Base-by-base conservation (phyloP, 2,888 invertebrate genomes). In the Hoplodrina blanda region DNA sequence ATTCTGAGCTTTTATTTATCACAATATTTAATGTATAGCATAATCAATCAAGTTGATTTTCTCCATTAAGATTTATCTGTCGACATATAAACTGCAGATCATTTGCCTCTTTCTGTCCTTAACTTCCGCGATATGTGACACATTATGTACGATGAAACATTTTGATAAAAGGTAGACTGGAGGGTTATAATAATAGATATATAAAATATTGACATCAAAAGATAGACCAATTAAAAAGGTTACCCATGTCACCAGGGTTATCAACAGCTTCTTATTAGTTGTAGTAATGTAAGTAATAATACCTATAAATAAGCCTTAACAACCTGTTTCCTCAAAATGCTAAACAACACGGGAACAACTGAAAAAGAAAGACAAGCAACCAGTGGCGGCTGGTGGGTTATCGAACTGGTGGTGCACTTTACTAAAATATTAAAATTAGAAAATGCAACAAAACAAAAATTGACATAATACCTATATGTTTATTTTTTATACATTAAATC, bases 21-120 rank as follows among this genome's bases (percentile, higher is more conserved):
- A 50, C 10, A 55, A 25, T 41, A 55, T 57, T n/a, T 0, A 25
- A 46, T 30, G n/a, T 52, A 33, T 8, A 56, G 46, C 41, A 30
- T 73, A 62, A 80, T 80, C 62, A 76, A 80, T 78, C 65, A 75
- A 63, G 50, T 13, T 25, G 15, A 61, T 65, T 75, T 54, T 49
- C 62, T 65, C 25, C 67, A 46, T 73, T 54, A 49, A 55, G 20
- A 37, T 53, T 67, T 61, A 80, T 61, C 44, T 49, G 50, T 54
- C 44, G 41, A 41, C 54, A 50, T 63, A 62, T 37, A 56, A 55
- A 41, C 20, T 55, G 11, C 46, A 25, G 52, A 60, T 53, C 20
- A 59, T 78, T 76, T 66, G n/a, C 30, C 49, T 65, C 25, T 65
- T 54, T 50, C 49, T 41, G 54, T 46, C 10, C 20, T 59, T 11